These are phyloP conservation scores for Typhlichthys eigenmanni DNA, from an alignment of 2,797 vertebrate genomes.

Conservation along the genomic window DNA sequence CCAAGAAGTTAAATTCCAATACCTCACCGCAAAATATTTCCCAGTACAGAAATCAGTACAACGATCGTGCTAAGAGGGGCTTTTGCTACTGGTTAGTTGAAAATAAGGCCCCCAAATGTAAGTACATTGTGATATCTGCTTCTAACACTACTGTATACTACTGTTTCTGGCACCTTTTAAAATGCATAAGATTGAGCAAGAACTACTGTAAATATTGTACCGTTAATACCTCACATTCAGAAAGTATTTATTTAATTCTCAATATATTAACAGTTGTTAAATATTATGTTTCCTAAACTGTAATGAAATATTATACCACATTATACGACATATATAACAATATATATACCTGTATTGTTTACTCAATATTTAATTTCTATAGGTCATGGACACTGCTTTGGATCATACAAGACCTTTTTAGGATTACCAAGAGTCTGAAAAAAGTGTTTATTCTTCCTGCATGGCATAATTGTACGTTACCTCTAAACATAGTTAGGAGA, in stretches of 20 bases:
- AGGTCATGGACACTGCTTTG: slow-evolving; percentile 62
- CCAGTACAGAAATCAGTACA: slow-evolving; percentile 64
- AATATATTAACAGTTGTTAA: too few species aligned
- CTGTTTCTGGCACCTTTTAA: neutral
- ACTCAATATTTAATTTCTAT: neutral
- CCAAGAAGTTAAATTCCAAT: slow-evolving; percentile 9
- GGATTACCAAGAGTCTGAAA: slow-evolving; percentile 65
- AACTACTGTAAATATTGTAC: too few species aligned
- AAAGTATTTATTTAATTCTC: too few species aligned
- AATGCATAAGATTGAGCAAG: neutral
- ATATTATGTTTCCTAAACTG: too few species aligned
- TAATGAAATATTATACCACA: too few species aligned
- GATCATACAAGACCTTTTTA: slow-evolving; percentile 63
- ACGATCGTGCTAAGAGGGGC: slow-evolving; percentile 55
- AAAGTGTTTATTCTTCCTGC: slow-evolving; percentile 2
- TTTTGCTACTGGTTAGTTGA: slow-evolving; percentile 69
- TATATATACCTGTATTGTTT: neutral
- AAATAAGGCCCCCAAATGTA: slow-evolving; percentile 53
- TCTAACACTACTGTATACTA: too few species aligned
- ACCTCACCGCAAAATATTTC: slow-evolving; percentile 41
- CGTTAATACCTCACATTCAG: too few species aligned
- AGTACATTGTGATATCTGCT: slow-evolving; percentile 6
- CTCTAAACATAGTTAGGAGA: too few species aligned
- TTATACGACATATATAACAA: too few species aligned
- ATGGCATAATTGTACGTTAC: neutral